Percentiles rank a stretch among this genome's conserved stretches.
phyloP scores from a whole-genome alignment of 2,888 invertebrate species.

The Pristionchus mayeri region DNA sequence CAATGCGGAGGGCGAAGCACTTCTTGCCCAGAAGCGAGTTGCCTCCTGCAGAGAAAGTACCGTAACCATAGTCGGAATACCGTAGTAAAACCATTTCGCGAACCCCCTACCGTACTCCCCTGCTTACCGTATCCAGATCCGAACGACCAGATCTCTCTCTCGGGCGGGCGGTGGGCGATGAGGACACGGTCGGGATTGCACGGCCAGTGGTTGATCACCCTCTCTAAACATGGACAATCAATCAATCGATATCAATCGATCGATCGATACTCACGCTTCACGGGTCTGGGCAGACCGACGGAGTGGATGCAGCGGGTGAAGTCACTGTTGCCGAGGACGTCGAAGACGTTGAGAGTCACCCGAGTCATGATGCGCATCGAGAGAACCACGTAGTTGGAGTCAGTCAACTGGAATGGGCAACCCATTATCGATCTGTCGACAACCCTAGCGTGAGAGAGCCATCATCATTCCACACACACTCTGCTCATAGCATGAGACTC shows the following conservation, averaged over 20 bases:
- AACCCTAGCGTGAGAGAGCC: too few species aligned
- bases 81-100: too few species aligned
- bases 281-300: conserved; percentile 85
- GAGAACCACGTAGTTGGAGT: conserved; percentile 89
- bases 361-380: conserved; percentile 97
- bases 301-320: conserved; percentile 93
- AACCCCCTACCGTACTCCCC: too few species aligned
- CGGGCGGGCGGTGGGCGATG: conserved; percentile 88
- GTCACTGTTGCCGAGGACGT: conserved; percentile 76
- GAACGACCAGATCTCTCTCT: conserved; percentile 88
- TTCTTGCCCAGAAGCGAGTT: conserved; percentile 89
- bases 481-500: background rate
- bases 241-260: too few species aligned
- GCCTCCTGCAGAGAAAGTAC: conserved; percentile 78
- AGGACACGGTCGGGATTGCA: conserved; percentile 94
- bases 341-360: conserved; percentile 82
- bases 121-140: conserved; percentile 84
- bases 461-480: background rate
- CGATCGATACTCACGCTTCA: conserved; percentile 71
- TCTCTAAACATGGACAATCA: conserved; percentile 65
- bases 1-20: conserved; percentile 94
- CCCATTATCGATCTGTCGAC: background rate
- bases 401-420: conserved; percentile 76
- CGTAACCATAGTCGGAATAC: too few species aligned
- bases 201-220: conserved; percentile 84